A percentile compares a stretch with the other conserved stretches of the same genome.
Evolutionary conservation across 64 coral and sea anemone species (phyloP).

Genomic region (Montipora capricornis): DNA sequence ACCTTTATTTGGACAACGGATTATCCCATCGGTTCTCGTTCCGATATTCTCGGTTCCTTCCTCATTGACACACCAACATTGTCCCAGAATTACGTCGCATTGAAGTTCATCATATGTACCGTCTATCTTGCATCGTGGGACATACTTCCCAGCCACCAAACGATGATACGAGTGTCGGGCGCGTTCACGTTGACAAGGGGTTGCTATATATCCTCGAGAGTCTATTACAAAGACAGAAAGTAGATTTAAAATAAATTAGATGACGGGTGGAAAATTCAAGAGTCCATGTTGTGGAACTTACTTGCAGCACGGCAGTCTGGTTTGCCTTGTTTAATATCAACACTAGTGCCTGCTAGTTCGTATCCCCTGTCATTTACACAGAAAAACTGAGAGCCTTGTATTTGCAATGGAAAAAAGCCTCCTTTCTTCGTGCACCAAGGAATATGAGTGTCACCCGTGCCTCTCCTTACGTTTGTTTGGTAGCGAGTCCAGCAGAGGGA

Average conservation of each 20-base stretch:
- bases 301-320: constrained; percentile 55
- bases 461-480: constrained; percentile 1
- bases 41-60: constrained; percentile 57
- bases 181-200: constrained; percentile 81
- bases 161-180: constrained; percentile 45
- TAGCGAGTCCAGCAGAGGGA: constrained; percentile 62
- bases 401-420: constrained; percentile 54
- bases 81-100: constrained; percentile 39
- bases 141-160: constrained; percentile 28
- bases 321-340: constrained; percentile 29
- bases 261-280: background rate
- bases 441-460: constrained; percentile 11
- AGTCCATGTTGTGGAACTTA: background rate
- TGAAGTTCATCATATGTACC: constrained; percentile 82
- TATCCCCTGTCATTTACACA: constrained; percentile 63
- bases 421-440: constrained; percentile 71
- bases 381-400: constrained; percentile 72
- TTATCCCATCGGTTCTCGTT: constrained; percentile 47
- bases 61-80: constrained; percentile 78
- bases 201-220: constrained; percentile 52
- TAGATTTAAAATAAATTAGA: no score
- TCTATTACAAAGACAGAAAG: background rate
- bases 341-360: constrained; percentile 66
- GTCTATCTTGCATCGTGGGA: constrained; percentile 74
- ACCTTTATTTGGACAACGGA: constrained; percentile 74